phyloP scores from a whole-genome alignment of 2,797 vertebrate genomes.

The Hirundo rustica region DNA sequence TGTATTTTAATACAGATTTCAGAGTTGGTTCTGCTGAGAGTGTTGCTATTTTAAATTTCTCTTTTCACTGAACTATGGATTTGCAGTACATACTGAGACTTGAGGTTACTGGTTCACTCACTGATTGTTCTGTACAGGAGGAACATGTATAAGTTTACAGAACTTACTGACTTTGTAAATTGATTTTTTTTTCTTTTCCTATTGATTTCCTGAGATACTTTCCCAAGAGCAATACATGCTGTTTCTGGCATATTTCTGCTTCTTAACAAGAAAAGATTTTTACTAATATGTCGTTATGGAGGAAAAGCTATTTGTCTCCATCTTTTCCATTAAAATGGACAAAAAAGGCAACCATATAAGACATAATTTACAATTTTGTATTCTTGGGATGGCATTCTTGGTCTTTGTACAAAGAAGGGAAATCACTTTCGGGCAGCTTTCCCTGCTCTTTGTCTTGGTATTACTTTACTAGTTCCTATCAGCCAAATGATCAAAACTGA shows the following conservation, averaged over 20 bases:
- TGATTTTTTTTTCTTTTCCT: neutral
- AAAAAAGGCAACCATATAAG: neutral
- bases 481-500: neutral
- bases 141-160: neutral
- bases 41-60: neutral
- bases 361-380: neutral
- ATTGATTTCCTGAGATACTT: neutral
- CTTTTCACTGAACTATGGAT: neutral
- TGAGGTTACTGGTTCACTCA: neutral
- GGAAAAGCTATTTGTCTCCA: neutral
- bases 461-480: neutral
- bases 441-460: neutral
- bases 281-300: neutral
- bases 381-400: neutral
- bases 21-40: neutral
- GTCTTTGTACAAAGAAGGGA: neutral
- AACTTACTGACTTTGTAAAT: neutral
- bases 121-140: neutral
- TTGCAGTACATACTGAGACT: neutral
- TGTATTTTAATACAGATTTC: neutral
- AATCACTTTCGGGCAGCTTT: slow-evolving; percentile 1
- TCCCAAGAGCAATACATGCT: neutral
- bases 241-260: neutral
- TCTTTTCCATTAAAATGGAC: neutral
- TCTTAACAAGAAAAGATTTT: neutral